Evolutionary conservation across 2,113 vertebrate genomes (phyloP).

Genomic region (Serinus canaria): DNA sequence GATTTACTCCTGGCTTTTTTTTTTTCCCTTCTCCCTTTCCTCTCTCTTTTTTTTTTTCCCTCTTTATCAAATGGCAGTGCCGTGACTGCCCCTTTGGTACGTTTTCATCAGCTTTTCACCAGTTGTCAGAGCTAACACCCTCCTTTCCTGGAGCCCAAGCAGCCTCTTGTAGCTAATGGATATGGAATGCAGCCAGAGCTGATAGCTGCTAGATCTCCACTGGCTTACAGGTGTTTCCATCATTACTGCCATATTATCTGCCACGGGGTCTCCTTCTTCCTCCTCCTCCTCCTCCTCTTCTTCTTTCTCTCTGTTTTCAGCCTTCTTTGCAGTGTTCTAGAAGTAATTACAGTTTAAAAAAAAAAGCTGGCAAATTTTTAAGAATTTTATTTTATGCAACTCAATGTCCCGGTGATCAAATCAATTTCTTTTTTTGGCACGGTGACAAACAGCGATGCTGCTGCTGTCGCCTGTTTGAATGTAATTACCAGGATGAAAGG

Average conservation of each 20-base stretch:
- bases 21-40: background rate
- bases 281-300: background rate
- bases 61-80: slow-evolving; percentile 63
- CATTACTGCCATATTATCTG: slow-evolving; percentile 53
- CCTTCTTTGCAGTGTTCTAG: slow-evolving; percentile 27
- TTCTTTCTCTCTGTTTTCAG: background rate
- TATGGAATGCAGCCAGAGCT: slow-evolving; percentile 71
- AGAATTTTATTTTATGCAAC: slow-evolving; percentile 61
- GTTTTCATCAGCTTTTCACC: slow-evolving; percentile 72
- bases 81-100: slow-evolving; percentile 64
- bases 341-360: slow-evolving; percentile 58
- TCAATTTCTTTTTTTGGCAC: slow-evolving; percentile 65
- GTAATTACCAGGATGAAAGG: slow-evolving; percentile 78
- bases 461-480: slow-evolving; percentile 71
- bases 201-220: slow-evolving; percentile 66
- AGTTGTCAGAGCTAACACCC: slow-evolving; percentile 68
- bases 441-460: slow-evolving; percentile 65
- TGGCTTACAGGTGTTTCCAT: slow-evolving; percentile 74
- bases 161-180: slow-evolving; percentile 69
- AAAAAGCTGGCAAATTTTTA: slow-evolving; percentile 31
- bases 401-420: slow-evolving; percentile 67
- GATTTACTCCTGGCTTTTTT: slow-evolving; percentile 67
- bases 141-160: slow-evolving; percentile 60
- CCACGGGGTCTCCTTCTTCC: slow-evolving; percentile 24
- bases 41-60: background rate